Evolutionary conservation across 2,113 vertebrate genomes (phyloP), one percentile per base, ranked within the genome.

Genomic region (Sinocyclocheilus grahami): DNA sequence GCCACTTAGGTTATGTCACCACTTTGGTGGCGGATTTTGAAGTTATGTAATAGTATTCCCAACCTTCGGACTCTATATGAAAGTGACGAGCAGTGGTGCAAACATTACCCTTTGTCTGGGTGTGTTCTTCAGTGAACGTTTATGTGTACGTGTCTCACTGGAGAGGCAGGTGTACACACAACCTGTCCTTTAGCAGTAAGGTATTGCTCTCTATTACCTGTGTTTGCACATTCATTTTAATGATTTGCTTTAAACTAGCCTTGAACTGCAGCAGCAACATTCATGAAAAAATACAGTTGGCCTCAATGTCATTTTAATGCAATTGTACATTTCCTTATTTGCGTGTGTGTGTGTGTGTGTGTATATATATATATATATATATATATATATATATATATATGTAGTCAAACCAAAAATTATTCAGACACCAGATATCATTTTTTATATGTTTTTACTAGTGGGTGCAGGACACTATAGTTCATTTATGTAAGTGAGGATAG

Each of bases 1-100:
- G 85, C 62, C 3, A 37, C 81, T 90, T 69, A 88, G 69, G 82
- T 91, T 93, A 91, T 93, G 91, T 93, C 89, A 92, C 84, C 84
- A 39, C 58, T 1, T 86, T 72, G 82, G 13, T 75, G 87, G 46
- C 62, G 5, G 78, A 84, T 90, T 89, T 90, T 46, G 75, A 69
- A 87, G 90, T 93, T 93, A 91, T 87, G 90, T 89, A 93, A 93
- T 79, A 39, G 37, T 88, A 20, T 6, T 55, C 14, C 5, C 7
- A 18, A 55, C 92, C 91, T 93, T 92, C 90, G 89, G 82, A 90
- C 42, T 11, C 9, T 46, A 11, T 11, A 46, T 90, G 82, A 81
- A 82, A 87, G 74, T 2, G 78, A 88, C 90, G 90, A 87, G 87
- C 88, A n/a, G 7, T 89, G 90, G 85, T 88, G 88, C 87, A 71